Evolutionary conservation across 2,797 vertebrate species (phyloP).

Genomic region (Vespertilio murinus): DNA sequence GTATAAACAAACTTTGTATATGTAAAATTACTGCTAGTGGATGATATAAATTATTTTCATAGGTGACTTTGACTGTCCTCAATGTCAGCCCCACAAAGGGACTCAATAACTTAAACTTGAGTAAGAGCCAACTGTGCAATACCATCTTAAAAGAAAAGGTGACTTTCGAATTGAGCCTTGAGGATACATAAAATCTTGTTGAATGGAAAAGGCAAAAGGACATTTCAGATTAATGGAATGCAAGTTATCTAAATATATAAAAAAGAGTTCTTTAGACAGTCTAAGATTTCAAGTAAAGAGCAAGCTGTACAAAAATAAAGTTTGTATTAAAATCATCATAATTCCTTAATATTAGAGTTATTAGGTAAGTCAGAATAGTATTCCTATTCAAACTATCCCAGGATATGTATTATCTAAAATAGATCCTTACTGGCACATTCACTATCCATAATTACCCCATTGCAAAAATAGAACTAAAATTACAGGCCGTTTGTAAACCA

Average conservation of each 20-base stretch:
- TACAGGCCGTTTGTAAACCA: not conserved
- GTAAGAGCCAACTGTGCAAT: not conserved
- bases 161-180: not conserved
- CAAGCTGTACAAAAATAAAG: not conserved
- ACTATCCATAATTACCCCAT: conserved; percentile 15
- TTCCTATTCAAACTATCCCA: not conserved
- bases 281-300: not conserved
- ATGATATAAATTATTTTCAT: not conserved
- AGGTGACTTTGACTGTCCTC: not conserved
- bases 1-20: not conserved
- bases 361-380: not conserved
- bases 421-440: not conserved
- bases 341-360: not conserved
- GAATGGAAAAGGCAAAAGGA: not conserved
- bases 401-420: not conserved
- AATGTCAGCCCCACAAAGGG: not conserved
- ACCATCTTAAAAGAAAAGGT: not conserved
- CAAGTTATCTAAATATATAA: not conserved
- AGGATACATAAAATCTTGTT: not conserved
- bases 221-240: not conserved
- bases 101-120: not conserved
- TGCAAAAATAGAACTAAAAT: conserved; percentile 45
- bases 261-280: not conserved
- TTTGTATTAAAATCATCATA: not conserved
- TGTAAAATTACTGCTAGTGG: not conserved